Percentiles rank a stretch among this genome's conserved stretches.
phyloP scores from a whole-genome alignment of 2,888 invertebrate genomes.

The Perizoma flavofasciatum region DNA sequence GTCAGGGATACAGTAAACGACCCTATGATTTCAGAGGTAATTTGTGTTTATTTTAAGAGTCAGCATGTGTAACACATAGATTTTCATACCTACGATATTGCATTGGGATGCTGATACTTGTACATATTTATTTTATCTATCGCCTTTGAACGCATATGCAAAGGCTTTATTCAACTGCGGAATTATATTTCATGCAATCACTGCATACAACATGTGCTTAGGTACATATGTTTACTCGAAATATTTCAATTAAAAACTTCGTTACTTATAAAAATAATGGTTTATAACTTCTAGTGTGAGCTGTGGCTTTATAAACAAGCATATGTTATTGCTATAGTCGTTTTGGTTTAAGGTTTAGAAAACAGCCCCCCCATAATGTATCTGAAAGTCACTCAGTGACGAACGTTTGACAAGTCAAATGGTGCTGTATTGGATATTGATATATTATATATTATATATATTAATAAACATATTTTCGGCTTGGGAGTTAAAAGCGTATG shows the following conservation, averaged over 20 bases:
- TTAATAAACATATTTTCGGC: not conserved
- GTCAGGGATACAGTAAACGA: constrained; percentile 76
- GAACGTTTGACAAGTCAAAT: too few relatives aligned
- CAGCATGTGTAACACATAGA: constrained; percentile 1
- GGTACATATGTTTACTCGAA: too few relatives aligned
- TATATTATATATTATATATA: too few relatives aligned
- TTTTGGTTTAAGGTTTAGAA: too few relatives aligned
- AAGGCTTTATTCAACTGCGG: constrained; percentile 8
- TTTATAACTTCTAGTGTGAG: too few relatives aligned
- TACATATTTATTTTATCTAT: constrained; percentile 15
- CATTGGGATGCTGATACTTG: constrained; percentile 9
- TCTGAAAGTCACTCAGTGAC: too few relatives aligned
- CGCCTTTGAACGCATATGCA: not conserved
- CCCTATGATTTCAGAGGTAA: constrained; percentile 65
- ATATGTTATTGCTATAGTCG: too few relatives aligned
- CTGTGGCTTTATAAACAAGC: too few relatives aligned
- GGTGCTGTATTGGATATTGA: not conserved
- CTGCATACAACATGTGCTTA: not conserved
- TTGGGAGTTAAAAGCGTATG: not conserved
- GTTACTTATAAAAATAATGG: too few relatives aligned
- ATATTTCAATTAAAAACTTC: too few relatives aligned
- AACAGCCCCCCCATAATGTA: too few relatives aligned
- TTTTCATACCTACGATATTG: constrained; percentile 7
- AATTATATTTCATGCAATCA: constrained; percentile 11
- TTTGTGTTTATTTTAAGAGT: constrained; percentile 9